Conservation (phyloP, 2,888 invertebrate species). For the Fissipunctia ypsillon region DNA sequence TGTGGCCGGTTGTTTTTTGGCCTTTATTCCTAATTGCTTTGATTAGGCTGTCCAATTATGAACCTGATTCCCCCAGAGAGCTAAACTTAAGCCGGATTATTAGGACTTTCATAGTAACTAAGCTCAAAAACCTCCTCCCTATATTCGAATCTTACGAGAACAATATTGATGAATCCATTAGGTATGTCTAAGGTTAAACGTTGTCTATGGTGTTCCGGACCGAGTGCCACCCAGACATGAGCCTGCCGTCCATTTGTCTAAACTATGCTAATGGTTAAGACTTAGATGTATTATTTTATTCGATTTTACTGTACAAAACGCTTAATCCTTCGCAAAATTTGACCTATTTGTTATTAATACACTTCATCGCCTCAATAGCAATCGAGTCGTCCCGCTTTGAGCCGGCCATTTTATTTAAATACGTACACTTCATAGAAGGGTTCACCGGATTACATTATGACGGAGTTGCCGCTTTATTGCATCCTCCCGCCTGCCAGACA, state of each 20-base stretch:
- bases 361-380: conserved; percentile 74
- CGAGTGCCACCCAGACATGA: conserved; percentile 78
- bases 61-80: conserved; percentile 51
- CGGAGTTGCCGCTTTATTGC: conserved; percentile 80
- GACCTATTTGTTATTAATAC: conserved; percentile 82
- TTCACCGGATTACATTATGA: conserved; percentile 78
- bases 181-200: conserved; percentile 1
- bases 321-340: conserved; percentile 87
- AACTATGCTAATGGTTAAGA: conserved; percentile 83
- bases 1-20: conserved; percentile 27
- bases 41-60: conserved; percentile 57
- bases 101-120: conserved; percentile 41
- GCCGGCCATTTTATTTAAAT: conserved; percentile 79
- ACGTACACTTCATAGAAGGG: conserved; percentile 89
- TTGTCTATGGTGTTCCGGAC: conserved; percentile 52
- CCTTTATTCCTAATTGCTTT: conserved; percentile 29
- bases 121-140: conserved; percentile 27
- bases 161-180: conserved; percentile 24
- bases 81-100: conserved; percentile 37
- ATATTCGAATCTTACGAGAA: conserved; percentile 21
- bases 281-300: conserved; percentile 80
- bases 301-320: conserved; percentile 89
- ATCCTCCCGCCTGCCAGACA: conserved; percentile 87
- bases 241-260: conserved; percentile 80
- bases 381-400: conserved; percentile 79